Evolutionary conservation across 2,113 vertebrate genomes (phyloP).

Genomic region (Machaerirhynchus nigripectus): DNA sequence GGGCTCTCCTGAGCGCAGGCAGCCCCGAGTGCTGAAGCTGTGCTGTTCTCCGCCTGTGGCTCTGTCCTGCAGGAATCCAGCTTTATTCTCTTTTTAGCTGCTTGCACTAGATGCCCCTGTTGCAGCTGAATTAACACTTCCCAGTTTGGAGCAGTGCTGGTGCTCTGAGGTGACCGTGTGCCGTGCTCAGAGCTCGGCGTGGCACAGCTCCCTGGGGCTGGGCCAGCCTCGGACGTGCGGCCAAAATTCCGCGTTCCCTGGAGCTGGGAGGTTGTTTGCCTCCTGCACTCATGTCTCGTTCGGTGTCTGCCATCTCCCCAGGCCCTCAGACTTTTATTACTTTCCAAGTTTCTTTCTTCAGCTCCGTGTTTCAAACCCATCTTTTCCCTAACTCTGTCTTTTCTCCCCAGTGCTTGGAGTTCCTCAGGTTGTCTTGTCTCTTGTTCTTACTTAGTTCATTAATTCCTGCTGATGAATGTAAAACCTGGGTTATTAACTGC

Average conservation of each 20-base stretch:
- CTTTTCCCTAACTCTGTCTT: not conserved
- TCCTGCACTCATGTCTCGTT: fast-evolving
- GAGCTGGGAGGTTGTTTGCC: not conserved
- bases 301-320: not conserved
- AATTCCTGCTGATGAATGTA: not conserved
- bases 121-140: not conserved
- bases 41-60: not conserved
- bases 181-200: not conserved
- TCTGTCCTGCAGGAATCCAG: not conserved
- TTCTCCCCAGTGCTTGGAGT: not conserved
- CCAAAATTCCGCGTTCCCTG: not conserved
- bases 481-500: not conserved
- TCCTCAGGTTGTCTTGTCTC: not conserved
- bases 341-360: not conserved
- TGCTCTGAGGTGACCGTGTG: not conserved
- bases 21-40: fast-evolving
- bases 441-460: not conserved
- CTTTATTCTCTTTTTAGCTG: not conserved
- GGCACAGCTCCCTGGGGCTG: not conserved
- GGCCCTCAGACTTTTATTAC: not conserved
- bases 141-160: fast-evolving
- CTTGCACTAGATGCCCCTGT: fast-evolving
- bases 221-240: not conserved
- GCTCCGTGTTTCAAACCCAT: not conserved
- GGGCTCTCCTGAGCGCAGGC: fast-evolving